These are phyloP conservation scores for Clinocottus analis DNA, from an alignment of 2,113 vertebrate species.

Conservation along the genomic window DNA sequence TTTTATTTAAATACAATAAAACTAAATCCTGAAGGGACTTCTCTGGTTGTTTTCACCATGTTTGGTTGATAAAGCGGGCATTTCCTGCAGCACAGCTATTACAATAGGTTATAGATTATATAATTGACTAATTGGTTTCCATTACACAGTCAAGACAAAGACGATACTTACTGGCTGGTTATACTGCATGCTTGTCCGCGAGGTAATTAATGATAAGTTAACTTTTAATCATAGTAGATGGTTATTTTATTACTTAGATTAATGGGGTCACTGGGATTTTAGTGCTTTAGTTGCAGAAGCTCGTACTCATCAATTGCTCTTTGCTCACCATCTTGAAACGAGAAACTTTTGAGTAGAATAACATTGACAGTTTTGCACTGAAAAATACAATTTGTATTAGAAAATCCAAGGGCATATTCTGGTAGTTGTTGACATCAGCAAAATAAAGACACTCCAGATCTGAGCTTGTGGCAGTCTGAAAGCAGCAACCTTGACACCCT, in stretches of 20 bases:
- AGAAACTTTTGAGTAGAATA: background rate
- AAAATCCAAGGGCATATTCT: background rate
- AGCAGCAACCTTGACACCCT: slow-evolving; percentile 36
- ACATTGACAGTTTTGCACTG: background rate
- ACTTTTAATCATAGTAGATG: slow-evolving; percentile 36
- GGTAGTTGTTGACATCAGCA: background rate
- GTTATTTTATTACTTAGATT: slow-evolving; percentile 32
- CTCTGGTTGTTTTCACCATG: background rate
- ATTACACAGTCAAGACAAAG: background rate
- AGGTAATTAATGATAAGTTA: background rate
- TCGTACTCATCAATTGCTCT: background rate
- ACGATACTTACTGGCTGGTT: background rate
- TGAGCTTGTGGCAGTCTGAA: background rate
- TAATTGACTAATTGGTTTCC: background rate
- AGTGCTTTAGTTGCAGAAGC: slow-evolving; percentile 17
- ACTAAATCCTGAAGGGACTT: background rate
- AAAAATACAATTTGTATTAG: background rate
- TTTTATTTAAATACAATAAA: background rate
- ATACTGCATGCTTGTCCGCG: background rate
- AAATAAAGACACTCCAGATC: background rate
- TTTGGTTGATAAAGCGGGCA: background rate
- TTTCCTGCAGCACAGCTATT: background rate
- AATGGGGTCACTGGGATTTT: slow-evolving; percentile 18
- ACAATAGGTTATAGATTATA: background rate
- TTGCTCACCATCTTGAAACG: background rate